Base-by-base conservation (phyloP, 2,113 vertebrate genomes). In the Upupa epops region DNA sequence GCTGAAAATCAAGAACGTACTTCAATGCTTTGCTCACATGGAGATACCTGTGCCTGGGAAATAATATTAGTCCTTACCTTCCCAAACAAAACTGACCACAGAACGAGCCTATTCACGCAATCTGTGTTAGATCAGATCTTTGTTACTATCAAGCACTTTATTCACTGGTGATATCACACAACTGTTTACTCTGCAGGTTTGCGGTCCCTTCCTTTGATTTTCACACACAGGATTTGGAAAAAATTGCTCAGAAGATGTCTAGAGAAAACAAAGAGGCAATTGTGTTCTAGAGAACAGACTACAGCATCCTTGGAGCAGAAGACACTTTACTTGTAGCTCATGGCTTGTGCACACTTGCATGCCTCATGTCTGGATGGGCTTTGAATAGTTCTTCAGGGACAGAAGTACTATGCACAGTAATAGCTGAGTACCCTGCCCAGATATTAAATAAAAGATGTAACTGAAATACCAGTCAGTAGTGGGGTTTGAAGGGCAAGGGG, bases 1-100 rank as follows among this genome's bases (percentile, higher is more conserved):
- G 21, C 74, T 89, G 72, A 49, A 88, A 82, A 75, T 36, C 6
- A 66, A 71, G 65, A 65, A 32, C 11, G 37, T 34, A 31, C 42
- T 86, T 29, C 28, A 76, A 61, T 69, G 40, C 90, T 92, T 87
- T 65, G 22, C 74, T 92, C 73, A 93, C 54, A 54, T 86, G 70
- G 56, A 92, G 51, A 32, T 48, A 78, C 11, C 40, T 80, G 65
- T 58, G 34, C 28, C 60, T 76, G 14, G 26, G 28, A 69, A 84
- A 82, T 51, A 75, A 75, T 10, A 4, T 17, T 64, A 28, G 40
- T 78, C 40, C 49, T 83, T 78, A 18, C 46, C 81, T 60, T 68
- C 15, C 24, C 31, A 8, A 16, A 64, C 15, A 78, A 56, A 84
- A 89, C 56, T 11, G 29, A 25, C 34, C 81, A 64, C n/a, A 40